These are phyloP conservation scores for Lepas anatifera DNA, from an alignment of 2,888 invertebrate genomes.

Conservation along the genomic window DNA sequence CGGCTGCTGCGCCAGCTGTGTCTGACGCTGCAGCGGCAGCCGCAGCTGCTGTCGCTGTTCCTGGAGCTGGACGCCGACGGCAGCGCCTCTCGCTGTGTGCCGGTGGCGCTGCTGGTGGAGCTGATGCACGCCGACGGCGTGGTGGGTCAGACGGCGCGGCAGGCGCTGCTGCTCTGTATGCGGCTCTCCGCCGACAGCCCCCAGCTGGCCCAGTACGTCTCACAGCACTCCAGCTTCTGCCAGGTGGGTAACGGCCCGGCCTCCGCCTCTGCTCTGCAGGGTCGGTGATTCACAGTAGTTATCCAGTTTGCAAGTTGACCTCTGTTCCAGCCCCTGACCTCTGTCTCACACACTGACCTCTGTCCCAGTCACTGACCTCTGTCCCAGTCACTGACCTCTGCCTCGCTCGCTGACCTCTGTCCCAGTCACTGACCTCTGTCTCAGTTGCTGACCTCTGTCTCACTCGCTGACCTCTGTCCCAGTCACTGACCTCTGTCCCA, in stretches of 20 bases:
- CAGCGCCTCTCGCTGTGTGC: slow-evolving; percentile 47
- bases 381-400: background rate
- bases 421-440: too few relatives aligned
- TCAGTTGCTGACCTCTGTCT: too few relatives aligned
- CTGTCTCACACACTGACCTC: background rate
- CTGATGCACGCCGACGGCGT: slow-evolving; percentile 83
- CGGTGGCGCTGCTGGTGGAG: slow-evolving; percentile 74
- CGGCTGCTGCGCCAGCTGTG: slow-evolving; percentile 78
- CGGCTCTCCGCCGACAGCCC: slow-evolving; percentile 74
- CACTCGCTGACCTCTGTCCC: too few relatives aligned
- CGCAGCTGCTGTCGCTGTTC: slow-evolving; percentile 74
- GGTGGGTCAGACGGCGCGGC: slow-evolving; percentile 79
- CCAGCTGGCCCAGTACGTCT: slow-evolving; percentile 69
- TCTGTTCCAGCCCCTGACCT: too few relatives aligned
- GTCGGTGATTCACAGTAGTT: too few relatives aligned
- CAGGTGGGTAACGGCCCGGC: too few relatives aligned
- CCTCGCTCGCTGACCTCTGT: background rate
- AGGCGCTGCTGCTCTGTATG: slow-evolving; percentile 81
- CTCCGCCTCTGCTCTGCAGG: too few relatives aligned
- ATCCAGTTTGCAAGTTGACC: too few relatives aligned
- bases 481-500: too few relatives aligned
- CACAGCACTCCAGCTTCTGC: slow-evolving; percentile 80
- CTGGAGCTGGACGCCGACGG: slow-evolving; percentile 46
- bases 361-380: background rate
- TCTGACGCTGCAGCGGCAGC: slow-evolving; percentile 78